These are phyloP conservation scores for Nysson spinosus DNA, from an alignment of 2,888 invertebrate genomes.

Conservation along the genomic window DNA sequence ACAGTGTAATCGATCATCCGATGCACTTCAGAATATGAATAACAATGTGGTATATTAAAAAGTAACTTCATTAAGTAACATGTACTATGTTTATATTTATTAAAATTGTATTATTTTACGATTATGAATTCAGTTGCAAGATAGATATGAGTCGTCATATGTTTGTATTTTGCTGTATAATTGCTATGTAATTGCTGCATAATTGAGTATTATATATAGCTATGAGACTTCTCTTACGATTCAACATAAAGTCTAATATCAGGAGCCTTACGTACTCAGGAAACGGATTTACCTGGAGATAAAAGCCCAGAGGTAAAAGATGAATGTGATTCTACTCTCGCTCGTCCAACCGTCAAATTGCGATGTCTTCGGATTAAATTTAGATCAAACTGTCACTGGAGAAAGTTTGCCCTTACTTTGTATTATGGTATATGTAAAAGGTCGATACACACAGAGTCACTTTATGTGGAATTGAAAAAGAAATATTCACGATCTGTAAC, in stretches of 20 bases:
- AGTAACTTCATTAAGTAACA: too few species aligned
- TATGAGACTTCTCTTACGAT: too few species aligned
- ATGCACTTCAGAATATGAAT: conserved; percentile 18
- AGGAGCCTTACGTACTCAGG: too few species aligned
- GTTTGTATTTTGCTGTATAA: too few species aligned
- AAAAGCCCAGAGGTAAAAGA: conserved; percentile 12
- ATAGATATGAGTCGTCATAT: too few species aligned
- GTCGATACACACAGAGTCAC: conserved; percentile 13
- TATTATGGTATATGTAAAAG: conserved; percentile 1
- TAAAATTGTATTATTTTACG: too few species aligned
- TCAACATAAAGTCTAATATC: too few species aligned
- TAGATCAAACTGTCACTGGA: conserved; percentile 27
- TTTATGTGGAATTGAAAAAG: conserved; percentile 12
- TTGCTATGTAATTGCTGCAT: too few species aligned
- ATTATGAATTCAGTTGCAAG: too few species aligned
- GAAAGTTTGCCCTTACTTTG: conserved; percentile 1
- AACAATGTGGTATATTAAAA: conserved; percentile 28
- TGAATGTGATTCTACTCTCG: conserved; percentile 7
- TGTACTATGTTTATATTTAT: too few species aligned
- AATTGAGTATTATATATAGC: neutral
- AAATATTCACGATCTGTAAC: conserved; percentile 2
- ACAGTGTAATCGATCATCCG: conserved; percentile 42
- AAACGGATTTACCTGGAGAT: conserved; percentile 13
- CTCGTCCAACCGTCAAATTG: conserved; percentile 46
- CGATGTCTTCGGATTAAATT: conserved; percentile 56